phyloP scores from a whole-genome alignment of 2,113 vertebrate species.

The Camelus dromedarius region DNA sequence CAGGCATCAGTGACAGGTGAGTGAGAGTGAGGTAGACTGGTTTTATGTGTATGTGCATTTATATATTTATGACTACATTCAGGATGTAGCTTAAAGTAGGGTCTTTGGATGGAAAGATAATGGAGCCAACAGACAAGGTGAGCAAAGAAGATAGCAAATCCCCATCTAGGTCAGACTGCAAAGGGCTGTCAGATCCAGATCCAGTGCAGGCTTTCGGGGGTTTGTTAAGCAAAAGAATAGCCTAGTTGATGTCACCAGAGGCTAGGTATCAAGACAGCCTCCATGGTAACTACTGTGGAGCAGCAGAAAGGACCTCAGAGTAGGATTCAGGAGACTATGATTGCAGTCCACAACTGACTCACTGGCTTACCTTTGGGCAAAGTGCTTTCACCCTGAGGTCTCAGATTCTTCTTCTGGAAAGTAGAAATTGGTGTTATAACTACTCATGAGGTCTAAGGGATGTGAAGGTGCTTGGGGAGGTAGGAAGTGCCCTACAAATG shows the following conservation, averaged over 20 bases:
- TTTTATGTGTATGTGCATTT: conserved; percentile 26
- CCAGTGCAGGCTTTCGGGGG: neutral
- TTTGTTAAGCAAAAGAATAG: conserved; percentile 72
- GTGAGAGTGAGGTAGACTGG: conserved; percentile 59
- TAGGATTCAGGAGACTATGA: conserved; percentile 43
- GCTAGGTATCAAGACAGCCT: conserved; percentile 47
- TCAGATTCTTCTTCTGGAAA: conserved; percentile 66
- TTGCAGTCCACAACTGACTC: conserved; percentile 57
- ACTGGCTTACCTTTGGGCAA: conserved; percentile 73
- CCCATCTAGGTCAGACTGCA: neutral
- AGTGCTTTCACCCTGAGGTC: conserved; percentile 64
- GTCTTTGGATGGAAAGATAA: conserved; percentile 10
- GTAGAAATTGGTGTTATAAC: conserved; percentile 57
- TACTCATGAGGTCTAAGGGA: conserved; percentile 18
- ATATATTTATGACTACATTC: neutral
- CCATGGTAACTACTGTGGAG: conserved; percentile 68
- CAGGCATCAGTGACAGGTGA: conserved; percentile 78
- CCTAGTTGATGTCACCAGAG: conserved; percentile 74
- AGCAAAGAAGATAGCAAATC: conserved; percentile 3
- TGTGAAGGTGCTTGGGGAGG: conserved; percentile 42
- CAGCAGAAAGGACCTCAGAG: conserved; percentile 37
- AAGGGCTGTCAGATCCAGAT: conserved; percentile 41
- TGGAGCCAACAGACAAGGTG: neutral
- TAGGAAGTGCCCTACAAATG: neutral
- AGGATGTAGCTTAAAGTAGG: neutral